Base-by-base conservation (phyloP, 1,140 invertebrate species). In the Augochlora pura region DNA sequence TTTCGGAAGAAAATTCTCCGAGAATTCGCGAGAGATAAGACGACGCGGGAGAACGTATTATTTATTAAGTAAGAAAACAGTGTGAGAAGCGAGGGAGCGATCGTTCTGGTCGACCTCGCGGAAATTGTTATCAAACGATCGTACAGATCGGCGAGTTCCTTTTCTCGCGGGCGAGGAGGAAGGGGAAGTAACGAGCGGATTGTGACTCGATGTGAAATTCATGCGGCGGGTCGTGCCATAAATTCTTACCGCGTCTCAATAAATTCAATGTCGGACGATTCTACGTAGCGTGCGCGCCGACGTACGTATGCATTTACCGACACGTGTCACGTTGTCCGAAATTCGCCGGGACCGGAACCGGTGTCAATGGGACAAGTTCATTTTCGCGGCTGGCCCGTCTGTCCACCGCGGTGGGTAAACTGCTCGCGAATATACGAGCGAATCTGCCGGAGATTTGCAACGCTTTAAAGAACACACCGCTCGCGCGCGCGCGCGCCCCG, bases 381-480 rank as follows among this genome's bases (percentile, higher is more conserved):
- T 82, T 82, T 65, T 25, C 14, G 49, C 14, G 23, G 16, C 38
- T 42, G 49, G 65, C 42, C 77, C 69, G 77, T 54, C 59, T 32
- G 32, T 32, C 69, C 82, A 54, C 59, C n/a, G n/a, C n/a, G n/a
- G n/a, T n/a, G n/a, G 27, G 23, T 59, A 59, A 49, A 18, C 14
- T 39, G 38, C 16, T n/a, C n/a, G 54, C 2, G 67, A 65, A 59
- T 76, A 64, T 59, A 49, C 60, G 49, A 59, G 71, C 39, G 63
- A 85, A 54, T 76, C 69, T 79, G 86, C 66, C 32, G 63, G 70
- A 88, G 86, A 88, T 87, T 88, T 87, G 86, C 83, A 75, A 85
- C 71, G 68, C 66, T 83, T 85, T 88, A 88, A 88, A 87, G 77
- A 84, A 88, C 86, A 81, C n/a, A n/a, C n/a, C n/a, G n/a, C n/a